Conservation (phyloP, 2,888 invertebrate genomes). For the Eueremaeus valkanovi region DNA sequence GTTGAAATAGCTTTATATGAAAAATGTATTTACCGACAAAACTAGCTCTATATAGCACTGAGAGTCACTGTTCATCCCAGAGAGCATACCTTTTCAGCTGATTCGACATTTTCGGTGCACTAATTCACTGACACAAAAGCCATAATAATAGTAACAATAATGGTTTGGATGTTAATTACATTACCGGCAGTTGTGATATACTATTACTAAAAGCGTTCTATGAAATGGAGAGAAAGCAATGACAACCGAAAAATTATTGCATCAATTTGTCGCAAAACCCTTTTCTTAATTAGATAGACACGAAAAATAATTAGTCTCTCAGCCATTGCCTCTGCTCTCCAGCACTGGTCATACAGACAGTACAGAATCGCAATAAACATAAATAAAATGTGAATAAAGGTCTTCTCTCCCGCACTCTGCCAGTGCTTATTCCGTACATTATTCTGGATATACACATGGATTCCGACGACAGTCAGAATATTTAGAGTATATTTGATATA, state of each 20-base stretch:
- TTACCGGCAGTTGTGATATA: slow-evolving; percentile 32
- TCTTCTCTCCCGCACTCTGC: not conserved
- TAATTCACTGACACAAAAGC: not conserved
- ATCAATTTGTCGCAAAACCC: slow-evolving; percentile 31
- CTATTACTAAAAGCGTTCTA: slow-evolving; percentile 24
- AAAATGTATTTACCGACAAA: slow-evolving; percentile 16
- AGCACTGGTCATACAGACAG: too few species aligned
- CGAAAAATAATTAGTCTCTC: slow-evolving; percentile 18
- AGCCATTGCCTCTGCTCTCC: not conserved
- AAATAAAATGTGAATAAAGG: slow-evolving; percentile 19
- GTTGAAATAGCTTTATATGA: not conserved
- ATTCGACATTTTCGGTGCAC: slow-evolving; percentile 28
- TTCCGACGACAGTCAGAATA: not conserved
- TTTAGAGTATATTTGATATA: too few species aligned
- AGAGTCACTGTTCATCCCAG: slow-evolving; percentile 4
- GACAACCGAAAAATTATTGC: slow-evolving; percentile 34
- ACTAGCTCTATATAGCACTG: slow-evolving; percentile 30
- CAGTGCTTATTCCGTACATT: not conserved
- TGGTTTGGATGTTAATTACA: slow-evolving; percentile 33
- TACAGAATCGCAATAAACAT: slow-evolving; percentile 5
- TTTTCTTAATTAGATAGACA: slow-evolving; percentile 34
- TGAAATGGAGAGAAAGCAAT: not conserved
- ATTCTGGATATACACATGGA: not conserved
- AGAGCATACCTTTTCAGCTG: slow-evolving; percentile 23
- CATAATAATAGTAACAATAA: slow-evolving; percentile 34